phyloP scores from a whole-genome alignment of 2,797 vertebrate genomes.

The Diplodus sargus region DNA sequence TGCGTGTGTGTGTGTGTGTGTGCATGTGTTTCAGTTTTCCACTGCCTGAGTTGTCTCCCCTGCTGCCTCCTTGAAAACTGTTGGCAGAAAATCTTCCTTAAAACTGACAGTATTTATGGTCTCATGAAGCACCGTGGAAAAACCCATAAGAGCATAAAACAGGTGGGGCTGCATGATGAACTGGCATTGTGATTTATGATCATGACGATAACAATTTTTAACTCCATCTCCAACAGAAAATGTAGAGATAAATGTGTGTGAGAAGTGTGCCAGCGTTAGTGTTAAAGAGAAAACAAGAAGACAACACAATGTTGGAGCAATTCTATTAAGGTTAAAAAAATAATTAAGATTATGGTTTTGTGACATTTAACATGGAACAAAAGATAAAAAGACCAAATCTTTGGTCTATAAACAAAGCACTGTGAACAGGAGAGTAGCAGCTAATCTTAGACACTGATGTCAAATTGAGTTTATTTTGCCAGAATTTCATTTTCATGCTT shows the following conservation, averaged over 20 bases:
- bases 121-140: constrained; percentile 32
- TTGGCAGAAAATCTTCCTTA: constrained; percentile 29
- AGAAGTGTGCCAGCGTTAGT: background rate
- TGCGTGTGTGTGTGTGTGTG: constrained; percentile 30
- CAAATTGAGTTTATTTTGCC: constrained; percentile 28
- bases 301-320: too few relatives aligned
- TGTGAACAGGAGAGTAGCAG: background rate
- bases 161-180: constrained; percentile 10
- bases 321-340: background rate
- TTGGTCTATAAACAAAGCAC: background rate
- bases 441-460: constrained; percentile 9
- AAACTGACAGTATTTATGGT: constrained; percentile 27
- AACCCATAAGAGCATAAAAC: background rate
- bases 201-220: background rate
- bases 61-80: constrained; percentile 32
- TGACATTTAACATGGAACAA: background rate
- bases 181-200: constrained; percentile 2
- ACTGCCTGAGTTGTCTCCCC: constrained; percentile 12
- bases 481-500: constrained; percentile 38
- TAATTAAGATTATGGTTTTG: background rate
- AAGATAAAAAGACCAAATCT: background rate
- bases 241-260: background rate
- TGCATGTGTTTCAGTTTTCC: constrained; percentile 8
- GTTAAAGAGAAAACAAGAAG: background rate
- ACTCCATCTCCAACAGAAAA: background rate